Evolutionary conservation across 2,888 invertebrate genomes (phyloP), one percentile per base, ranked within the genome.

Genomic region (Mesorhabditis sp.): DNA sequence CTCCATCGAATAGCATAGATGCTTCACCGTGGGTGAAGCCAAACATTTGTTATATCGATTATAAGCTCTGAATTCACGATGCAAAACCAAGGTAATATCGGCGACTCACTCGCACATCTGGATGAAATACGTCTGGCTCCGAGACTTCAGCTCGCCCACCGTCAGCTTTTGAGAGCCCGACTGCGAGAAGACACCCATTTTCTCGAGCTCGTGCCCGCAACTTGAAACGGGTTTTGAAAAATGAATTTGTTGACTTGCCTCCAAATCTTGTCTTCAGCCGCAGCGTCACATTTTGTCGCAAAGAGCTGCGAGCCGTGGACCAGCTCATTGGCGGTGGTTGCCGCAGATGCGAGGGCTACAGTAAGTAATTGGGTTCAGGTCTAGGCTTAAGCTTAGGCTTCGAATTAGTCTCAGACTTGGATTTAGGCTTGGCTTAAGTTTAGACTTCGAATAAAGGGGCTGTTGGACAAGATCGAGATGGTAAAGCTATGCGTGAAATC

Each of bases 31-130:
- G 28, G 72, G 72, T 41, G 76, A 75, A 43, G 75, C 74, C 3
- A 79, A 70, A 62, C 80, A 80, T n/a, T 70, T 71, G 66, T 79
- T 78, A 70, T 72, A 80, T 41, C 78, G 73, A 15, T 70, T 67
- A 67, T 76, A 80, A 6, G 80, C 76, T n/a, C 80, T 80, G 72
- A 13, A 77, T 70, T 13, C 43, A 7, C 28, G 15, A 61, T n/a
- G 7, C n/a, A n/a, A 10, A n/a, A 10, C 64, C n/a, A 10, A 43
- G 15, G 7, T 68, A 10, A 45, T 68, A 13, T 13, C 6, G 44
- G 44, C n/a, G 5, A 28, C 71, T 64, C 50, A 80, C 80, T 67
- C 67, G 76, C 80, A 80, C 70, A 79, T 75, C 64, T 76, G 74
- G 4, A 71, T 68, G 61, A 80, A 76, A 70, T 77, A 75, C 41